Evolutionary conservation across 64 coral and sea anemone genomes (phyloP), one percentile per base, ranked within the genome.

Genomic region (Cladopsammia gracilis): DNA sequence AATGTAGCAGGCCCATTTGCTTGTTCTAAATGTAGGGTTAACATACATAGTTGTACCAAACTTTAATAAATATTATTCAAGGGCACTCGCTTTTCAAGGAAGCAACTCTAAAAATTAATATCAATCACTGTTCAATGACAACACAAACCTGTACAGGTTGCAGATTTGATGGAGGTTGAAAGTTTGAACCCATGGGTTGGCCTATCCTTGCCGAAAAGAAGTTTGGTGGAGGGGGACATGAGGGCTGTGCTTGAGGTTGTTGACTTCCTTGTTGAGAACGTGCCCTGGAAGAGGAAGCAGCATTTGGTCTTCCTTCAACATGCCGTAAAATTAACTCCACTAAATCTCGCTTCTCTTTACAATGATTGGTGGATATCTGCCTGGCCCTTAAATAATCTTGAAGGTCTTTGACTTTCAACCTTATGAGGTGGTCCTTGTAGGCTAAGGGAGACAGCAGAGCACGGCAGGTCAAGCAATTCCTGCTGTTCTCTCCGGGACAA

Each of bases 401-500:
- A 43, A 71, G 69, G 69, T 71, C 69, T 43, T 43, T 71, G 2
- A 71, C 69, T 71, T 71, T 71, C 69, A 71, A 71, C 25, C 10
- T 71, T 12, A 71, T 71, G 24, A 71, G 69, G 9, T 71, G 69
- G 15, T 71, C 69, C 24, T 42, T 71, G 69, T 71, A 43, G 24
- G 69, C 69, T 42, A 71, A 13, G 24, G 69, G 69, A 43, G 69
- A 71, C 24, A 43, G 69, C 11, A 71, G 69, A 42, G 69, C 69
- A 4, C 69, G 24, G 26, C 69, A 71, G 69, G 69, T 71, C 25
- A 71, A 43, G 69, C 69, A 71, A 15, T 71, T 10, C 26, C 69
- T 71, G 69, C 34, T 71, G 24, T 71, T 71, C 69, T 71, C 69
- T 71, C 69, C 69, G 69, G 69, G 26, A 71, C 26, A 71, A 44